phyloP scores from a whole-genome alignment of 2,113 vertebrate species.

The Gobius niger region DNA sequence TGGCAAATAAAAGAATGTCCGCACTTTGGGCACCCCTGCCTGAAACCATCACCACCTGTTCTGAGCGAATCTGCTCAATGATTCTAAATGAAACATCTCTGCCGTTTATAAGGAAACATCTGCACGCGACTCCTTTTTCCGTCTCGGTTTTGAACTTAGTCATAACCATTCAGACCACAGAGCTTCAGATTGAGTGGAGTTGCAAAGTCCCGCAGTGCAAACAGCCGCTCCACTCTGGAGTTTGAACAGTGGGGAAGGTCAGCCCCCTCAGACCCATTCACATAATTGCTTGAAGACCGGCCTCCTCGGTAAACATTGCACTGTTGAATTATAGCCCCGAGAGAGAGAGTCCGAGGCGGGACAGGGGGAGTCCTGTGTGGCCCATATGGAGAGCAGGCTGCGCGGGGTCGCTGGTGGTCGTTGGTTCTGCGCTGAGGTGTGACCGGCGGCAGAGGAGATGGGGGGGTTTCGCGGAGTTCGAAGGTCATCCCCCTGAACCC shows the following conservation, averaged over 20 bases:
- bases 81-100: too few species aligned
- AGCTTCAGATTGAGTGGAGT: slow-evolving; percentile 1
- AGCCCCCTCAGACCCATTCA: slow-evolving; percentile 36
- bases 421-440: slow-evolving; percentile 65
- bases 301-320: slow-evolving; percentile 67
- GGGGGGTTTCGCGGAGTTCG: slow-evolving; percentile 43
- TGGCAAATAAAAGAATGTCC: too few species aligned
- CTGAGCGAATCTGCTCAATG: too few species aligned
- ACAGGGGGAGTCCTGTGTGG: slow-evolving; percentile 33
- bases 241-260: slow-evolving; percentile 58
- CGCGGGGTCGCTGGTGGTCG: slow-evolving; percentile 37
- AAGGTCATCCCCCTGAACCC: slow-evolving; percentile 50
- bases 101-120: too few species aligned
- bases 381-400: slow-evolving; percentile 52
- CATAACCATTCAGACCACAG: too few species aligned
- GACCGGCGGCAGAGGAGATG: slow-evolving; percentile 39
- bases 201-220: slow-evolving; percentile 58
- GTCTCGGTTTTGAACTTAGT: too few species aligned
- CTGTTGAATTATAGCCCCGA: slow-evolving; percentile 59
- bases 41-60: too few species aligned
- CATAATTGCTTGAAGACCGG: slow-evolving; percentile 62
- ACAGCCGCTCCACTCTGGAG: slow-evolving; percentile 49
- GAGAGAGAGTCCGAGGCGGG: slow-evolving; percentile 43
- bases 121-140: too few species aligned
- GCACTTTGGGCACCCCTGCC: too few species aligned